These are phyloP conservation scores for Sebastes vulpes DNA, from an alignment of 2,797 vertebrate species.

Conservation along the genomic window DNA sequence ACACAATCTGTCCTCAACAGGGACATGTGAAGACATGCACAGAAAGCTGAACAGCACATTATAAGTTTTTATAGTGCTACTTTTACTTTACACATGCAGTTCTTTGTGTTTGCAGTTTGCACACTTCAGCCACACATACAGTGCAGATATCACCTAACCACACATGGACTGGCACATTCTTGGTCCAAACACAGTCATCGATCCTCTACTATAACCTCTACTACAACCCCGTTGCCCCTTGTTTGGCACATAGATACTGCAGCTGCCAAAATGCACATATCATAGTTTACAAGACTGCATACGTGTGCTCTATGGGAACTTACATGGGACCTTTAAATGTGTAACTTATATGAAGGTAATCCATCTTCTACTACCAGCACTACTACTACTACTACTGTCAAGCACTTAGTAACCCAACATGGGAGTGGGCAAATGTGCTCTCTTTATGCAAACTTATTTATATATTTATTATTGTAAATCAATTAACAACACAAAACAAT, in stretches of 20 bases:
- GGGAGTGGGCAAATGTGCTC: no score
- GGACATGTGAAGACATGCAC: neutral
- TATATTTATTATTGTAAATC: accelerated
- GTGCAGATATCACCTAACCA: neutral
- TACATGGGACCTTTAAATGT: neutral
- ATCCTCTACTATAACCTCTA: neutral
- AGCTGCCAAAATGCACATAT: conserved; percentile 34
- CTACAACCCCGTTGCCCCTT: neutral
- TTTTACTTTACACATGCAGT: neutral
- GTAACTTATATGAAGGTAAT: neutral
- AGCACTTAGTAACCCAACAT: neutral
- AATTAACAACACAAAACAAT: no score
- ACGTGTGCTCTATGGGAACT: neutral
- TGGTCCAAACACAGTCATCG: neutral
- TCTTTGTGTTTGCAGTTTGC: neutral
- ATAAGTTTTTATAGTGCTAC: neutral
- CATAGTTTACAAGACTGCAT: neutral
- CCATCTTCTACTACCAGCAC: neutral
- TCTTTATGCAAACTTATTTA: accelerated
- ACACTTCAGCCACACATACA: neutral
- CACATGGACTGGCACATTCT: neutral
- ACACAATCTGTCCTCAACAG: conserved; percentile 14
- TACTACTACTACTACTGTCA: neutral
- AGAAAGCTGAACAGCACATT: neutral
- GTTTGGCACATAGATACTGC: conserved; percentile 7